These are phyloP conservation scores for Pristionchus japonicus DNA, from an alignment of 2,888 invertebrate genomes.

Conservation along the genomic window DNA sequence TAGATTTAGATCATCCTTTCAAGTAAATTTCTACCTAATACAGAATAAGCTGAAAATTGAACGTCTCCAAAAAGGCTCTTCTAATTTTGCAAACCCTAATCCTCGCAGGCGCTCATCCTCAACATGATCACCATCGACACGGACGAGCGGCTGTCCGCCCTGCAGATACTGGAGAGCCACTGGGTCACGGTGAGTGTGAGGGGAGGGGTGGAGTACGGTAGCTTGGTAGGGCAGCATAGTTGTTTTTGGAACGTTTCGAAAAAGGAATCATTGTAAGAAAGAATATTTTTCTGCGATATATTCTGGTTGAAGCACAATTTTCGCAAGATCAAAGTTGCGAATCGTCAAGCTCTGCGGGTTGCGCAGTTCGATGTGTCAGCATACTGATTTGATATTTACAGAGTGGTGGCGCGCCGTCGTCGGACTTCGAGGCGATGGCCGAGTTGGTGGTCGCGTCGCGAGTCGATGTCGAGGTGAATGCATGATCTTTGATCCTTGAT, in stretches of 20 bases:
- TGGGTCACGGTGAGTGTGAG: constrained; percentile 82
- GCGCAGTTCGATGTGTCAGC: neutral
- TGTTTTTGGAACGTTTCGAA: too few species aligned
- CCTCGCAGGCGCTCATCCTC: constrained; percentile 58
- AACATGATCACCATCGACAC: constrained; percentile 82
- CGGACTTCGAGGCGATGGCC: constrained; percentile 43
- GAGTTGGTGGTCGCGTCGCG: too few species aligned
- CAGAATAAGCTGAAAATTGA: too few species aligned
- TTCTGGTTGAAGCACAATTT: neutral
- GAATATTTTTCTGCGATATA: neutral
- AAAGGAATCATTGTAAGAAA: too few species aligned
- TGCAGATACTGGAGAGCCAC: constrained; percentile 91
- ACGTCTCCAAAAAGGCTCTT: too few species aligned
- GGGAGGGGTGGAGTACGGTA: constrained; percentile 1
- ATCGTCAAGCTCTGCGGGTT: too few species aligned
- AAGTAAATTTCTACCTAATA: too few species aligned
- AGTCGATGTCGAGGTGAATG: too few species aligned
- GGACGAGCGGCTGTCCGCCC: constrained; percentile 89
- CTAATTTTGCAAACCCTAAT: neutral
- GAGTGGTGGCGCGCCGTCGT: constrained; percentile 40
- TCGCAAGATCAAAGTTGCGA: neutral
- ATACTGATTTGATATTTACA: neutral
- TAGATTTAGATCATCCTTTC: too few species aligned
- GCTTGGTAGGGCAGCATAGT: neutral
- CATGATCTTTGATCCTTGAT: too few species aligned